Evolutionary conservation across 2,797 vertebrate species (phyloP).

Genomic region (Uromys caudimaculatus): DNA sequence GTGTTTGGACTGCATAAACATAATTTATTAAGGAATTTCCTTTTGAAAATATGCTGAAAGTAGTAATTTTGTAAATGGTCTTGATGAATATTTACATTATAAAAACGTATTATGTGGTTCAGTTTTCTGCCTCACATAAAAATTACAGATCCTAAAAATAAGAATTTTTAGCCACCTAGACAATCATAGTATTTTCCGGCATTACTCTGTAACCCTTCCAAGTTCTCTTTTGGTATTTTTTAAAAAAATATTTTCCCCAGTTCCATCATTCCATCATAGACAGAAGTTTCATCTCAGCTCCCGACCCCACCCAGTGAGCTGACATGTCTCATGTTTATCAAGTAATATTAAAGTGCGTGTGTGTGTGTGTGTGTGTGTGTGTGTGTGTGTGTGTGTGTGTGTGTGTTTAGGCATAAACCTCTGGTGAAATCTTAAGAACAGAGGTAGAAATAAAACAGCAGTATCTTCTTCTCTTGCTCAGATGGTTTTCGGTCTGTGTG

Average conservation of each 20-base stretch:
- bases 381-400: neutral
- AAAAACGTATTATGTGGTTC: constrained; percentile 58
- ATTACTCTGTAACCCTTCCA: neutral
- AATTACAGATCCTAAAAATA: constrained; percentile 57
- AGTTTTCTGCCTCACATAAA: constrained; percentile 65
- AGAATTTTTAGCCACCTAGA: constrained; percentile 20
- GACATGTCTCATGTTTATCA: neutral
- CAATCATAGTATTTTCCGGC: neutral
- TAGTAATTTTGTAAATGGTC: constrained; percentile 77
- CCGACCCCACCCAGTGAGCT: neutral
- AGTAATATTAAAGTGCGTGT: neutral
- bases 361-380: neutral
- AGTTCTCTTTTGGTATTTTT: constrained; percentile 53
- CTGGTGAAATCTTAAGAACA: constrained; percentile 14
- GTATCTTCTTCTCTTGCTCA: neutral
- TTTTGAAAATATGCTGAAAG: constrained; percentile 76
- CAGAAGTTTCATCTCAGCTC: neutral
- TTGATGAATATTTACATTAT: constrained; percentile 69
- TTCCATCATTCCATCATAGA: neutral
- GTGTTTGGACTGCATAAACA: constrained; percentile 71
- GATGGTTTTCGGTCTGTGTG: neutral
- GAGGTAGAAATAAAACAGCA: constrained; percentile 10
- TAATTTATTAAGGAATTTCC: constrained; percentile 78
- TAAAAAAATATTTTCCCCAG: constrained; percentile 40
- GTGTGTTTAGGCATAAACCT: neutral